Conservation (phyloP, 2,888 invertebrate genomes). For the Cephus spinipes region DNA sequence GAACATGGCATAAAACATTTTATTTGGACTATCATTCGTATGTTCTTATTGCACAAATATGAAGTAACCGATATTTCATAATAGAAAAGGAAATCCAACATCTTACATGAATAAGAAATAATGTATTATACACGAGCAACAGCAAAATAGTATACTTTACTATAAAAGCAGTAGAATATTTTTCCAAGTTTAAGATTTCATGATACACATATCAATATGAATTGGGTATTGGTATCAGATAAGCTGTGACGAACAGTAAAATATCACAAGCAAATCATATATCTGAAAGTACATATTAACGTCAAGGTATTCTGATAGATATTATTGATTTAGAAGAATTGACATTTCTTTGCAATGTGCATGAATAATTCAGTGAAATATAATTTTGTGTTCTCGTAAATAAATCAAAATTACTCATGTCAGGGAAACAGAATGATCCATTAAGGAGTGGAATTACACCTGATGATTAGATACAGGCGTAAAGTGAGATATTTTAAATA, state of each 20-base stretch:
- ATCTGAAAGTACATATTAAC: not conserved
- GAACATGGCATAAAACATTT: not conserved
- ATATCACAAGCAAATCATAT: not conserved
- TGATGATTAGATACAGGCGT: not conserved
- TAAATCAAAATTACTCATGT: not conserved
- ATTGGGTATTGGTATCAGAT: not conserved
- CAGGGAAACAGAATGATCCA: not conserved
- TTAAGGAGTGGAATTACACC: not conserved
- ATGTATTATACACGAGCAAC: not conserved
- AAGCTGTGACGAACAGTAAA: not conserved
- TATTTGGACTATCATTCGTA: not conserved
- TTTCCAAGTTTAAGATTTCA: not conserved
- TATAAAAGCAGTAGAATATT: not conserved
- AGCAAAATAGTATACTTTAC: not conserved
- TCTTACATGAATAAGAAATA: not conserved
- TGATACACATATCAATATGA: not conserved
- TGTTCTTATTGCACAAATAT: not conserved
- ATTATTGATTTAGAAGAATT: not conserved
- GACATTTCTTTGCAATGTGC: not conserved
- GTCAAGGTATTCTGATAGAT: not conserved
- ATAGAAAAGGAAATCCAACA: not conserved
- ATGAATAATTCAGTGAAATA: not conserved
- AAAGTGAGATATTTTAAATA: not conserved
- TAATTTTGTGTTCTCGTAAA: not conserved
- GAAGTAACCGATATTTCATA: not conserved